phyloP scores from a whole-genome alignment of 2,797 vertebrate species.

The Synaphobranchus kaupii region DNA sequence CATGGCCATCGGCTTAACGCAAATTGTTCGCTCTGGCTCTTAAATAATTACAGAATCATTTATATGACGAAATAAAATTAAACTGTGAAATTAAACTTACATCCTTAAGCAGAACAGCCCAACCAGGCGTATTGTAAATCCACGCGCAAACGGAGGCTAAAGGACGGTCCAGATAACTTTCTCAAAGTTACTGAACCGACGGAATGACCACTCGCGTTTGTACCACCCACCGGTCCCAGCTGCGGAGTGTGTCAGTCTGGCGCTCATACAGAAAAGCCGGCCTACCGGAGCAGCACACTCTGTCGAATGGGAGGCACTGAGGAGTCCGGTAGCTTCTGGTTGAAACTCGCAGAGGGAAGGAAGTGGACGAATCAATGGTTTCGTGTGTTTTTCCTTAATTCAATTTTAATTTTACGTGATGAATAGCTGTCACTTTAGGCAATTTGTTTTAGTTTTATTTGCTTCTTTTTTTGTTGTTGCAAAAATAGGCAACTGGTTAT shows the following conservation, averaged over 20 bases:
- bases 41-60: background rate
- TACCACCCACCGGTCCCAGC: slow-evolving; percentile 49
- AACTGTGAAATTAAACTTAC: slow-evolving; percentile 51
- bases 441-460: too few species aligned
- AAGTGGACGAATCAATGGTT: slow-evolving; percentile 31
- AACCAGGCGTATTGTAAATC: slow-evolving; percentile 53
- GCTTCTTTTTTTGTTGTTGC: too few species aligned
- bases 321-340: background rate
- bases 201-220: slow-evolving; percentile 43
- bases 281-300: slow-evolving; percentile 10
- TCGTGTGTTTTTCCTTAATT: background rate
- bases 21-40: background rate
- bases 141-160: slow-evolving; percentile 43
- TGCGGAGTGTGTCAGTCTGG: slow-evolving; percentile 19
- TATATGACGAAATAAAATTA: background rate
- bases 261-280: slow-evolving; percentile 10
- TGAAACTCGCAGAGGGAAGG: slow-evolving; percentile 10
- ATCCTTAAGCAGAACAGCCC: slow-evolving; percentile 22
- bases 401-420: background rate
- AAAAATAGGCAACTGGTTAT: too few species aligned
- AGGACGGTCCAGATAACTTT: slow-evolving; percentile 34
- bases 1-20: background rate
- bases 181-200: slow-evolving; percentile 51
- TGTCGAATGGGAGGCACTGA: slow-evolving; percentile 33
- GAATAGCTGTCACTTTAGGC: background rate